These are phyloP conservation scores for Leucopternis melanops DNA, from an alignment of 2,113 vertebrate genomes.

Conservation along the genomic window DNA sequence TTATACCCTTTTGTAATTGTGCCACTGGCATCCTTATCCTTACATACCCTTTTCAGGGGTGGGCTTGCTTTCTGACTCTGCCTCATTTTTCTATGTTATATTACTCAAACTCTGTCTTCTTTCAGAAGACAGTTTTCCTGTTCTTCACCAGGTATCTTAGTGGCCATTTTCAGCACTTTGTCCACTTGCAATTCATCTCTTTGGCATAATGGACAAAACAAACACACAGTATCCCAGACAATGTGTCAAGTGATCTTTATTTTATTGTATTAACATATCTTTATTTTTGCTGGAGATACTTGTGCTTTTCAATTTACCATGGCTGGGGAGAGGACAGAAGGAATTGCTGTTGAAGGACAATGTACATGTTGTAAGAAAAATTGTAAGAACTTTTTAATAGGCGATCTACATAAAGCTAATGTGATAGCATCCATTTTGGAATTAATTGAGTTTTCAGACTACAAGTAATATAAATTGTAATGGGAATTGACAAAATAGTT, in stretches of 20 bases:
- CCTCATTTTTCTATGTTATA: not conserved
- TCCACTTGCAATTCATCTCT: not conserved
- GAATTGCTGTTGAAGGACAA: not conserved
- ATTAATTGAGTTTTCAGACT: not conserved
- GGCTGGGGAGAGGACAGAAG: not conserved
- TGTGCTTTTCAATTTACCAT: not conserved
- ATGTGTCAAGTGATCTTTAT: not conserved
- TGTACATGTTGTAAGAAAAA: not conserved
- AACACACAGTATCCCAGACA: not conserved
- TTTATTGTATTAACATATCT: not conserved
- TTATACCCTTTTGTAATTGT: not conserved
- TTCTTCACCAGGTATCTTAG: not conserved
- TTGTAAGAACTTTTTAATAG: not conserved
- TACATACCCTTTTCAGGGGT: rapidly evolving
- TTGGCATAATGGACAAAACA: not conserved
- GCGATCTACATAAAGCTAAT: not conserved
- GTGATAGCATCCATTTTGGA: not conserved
- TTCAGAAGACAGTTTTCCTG: not conserved
- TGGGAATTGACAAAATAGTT: not conserved
- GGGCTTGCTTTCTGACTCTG: not conserved
- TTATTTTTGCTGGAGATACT: not conserved
- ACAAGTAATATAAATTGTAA: not conserved
- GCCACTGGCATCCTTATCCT: not conserved
- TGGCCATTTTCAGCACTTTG: not conserved
- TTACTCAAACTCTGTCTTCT: not conserved